phyloP scores from a whole-genome alignment of 2,797 vertebrate genomes.

The Lithobates pipiens region DNA sequence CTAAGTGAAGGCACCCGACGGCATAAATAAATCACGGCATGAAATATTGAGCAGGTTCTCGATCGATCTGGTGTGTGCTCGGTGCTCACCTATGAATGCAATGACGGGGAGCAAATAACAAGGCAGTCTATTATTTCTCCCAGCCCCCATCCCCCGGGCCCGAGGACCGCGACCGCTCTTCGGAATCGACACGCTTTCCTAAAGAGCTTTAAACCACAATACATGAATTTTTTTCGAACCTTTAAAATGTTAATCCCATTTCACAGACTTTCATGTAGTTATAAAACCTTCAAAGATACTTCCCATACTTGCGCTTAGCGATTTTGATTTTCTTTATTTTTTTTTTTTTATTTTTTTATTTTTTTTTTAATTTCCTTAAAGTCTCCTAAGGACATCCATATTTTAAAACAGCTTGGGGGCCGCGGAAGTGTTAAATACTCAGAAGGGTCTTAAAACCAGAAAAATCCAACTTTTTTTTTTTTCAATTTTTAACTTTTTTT shows the following conservation, averaged over 20 bases:
- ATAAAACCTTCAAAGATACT: neutral
- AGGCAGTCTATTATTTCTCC: neutral
- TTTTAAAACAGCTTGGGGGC: neutral
- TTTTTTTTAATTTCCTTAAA: too few relatives aligned
- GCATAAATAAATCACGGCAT: neutral
- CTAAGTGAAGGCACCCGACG: neutral
- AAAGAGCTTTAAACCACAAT: neutral
- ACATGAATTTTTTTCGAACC: neutral
- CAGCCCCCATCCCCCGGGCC: neutral
- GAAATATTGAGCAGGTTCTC: conserved; percentile 16
- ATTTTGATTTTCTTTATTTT: neutral
- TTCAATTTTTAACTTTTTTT: neutral
- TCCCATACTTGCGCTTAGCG: neutral
- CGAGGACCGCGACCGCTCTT: neutral
- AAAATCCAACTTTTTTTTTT: neutral
- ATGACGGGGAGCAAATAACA: conserved; percentile 18
- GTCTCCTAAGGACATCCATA: neutral
- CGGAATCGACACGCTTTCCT: neutral
- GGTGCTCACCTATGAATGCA: conserved; percentile 10
- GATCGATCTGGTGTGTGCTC: neutral
- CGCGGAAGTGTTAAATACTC: neutral
- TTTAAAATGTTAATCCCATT: conserved; percentile 12
- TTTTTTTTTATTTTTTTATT: too few relatives aligned
- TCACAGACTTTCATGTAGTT: neutral
- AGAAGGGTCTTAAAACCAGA: neutral